phyloP scores from a whole-genome alignment of 2,797 vertebrate genomes.

The Falco columbarius region DNA sequence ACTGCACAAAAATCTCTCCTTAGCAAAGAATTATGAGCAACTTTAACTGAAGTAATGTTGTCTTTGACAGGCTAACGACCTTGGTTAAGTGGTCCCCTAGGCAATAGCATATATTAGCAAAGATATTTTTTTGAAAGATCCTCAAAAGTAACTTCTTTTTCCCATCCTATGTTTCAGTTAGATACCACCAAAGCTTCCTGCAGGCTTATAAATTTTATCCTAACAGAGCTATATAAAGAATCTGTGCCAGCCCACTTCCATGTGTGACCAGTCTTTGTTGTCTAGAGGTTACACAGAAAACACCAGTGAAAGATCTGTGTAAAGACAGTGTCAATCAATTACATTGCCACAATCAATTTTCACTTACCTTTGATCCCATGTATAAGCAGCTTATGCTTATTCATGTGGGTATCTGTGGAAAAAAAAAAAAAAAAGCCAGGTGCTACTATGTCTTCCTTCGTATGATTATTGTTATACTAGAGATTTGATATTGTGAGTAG shows the following conservation, averaged over 20 bases:
- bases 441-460: background rate
- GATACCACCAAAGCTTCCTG: background rate
- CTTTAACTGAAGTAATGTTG: background rate
- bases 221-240: background rate
- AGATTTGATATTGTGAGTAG: background rate
- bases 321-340: background rate
- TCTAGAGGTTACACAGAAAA: background rate
- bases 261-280: background rate
- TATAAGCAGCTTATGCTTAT: background rate
- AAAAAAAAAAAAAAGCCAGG: background rate
- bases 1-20: background rate
- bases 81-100: background rate
- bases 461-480: background rate
- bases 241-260: background rate
- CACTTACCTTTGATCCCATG: background rate
- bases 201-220: background rate
- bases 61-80: background rate
- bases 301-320: background rate
- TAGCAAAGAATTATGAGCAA: background rate
- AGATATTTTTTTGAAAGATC: background rate
- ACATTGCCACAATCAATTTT: background rate
- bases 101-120: background rate
- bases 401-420: background rate
- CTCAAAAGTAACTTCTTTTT: background rate
- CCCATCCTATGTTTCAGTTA: background rate